Evolutionary conservation across 2,797 vertebrate genomes (phyloP).

Genomic region (Molossus alvarezi): DNA sequence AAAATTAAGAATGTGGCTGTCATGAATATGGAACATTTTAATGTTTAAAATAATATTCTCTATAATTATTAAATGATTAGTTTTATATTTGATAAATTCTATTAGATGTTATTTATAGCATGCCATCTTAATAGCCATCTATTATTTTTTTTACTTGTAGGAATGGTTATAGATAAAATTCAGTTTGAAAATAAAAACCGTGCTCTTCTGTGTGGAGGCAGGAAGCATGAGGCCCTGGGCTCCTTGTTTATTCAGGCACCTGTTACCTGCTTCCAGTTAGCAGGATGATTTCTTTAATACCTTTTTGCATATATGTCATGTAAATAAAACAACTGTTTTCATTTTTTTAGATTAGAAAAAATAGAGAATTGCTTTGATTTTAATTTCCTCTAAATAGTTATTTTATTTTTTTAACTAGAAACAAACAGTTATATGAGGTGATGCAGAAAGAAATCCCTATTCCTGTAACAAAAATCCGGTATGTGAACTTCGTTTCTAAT

Average conservation of each 20-base stretch:
- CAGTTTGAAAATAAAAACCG: conserved; percentile 26
- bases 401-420: conserved; percentile 91
- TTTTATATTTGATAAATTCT: conserved; percentile 56
- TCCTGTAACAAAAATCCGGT: conserved; percentile 95
- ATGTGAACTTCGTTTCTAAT: conserved; percentile 69
- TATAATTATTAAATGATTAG: conserved; percentile 54
- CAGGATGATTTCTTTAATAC: not conserved
- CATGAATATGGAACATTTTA: not conserved
- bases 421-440: conserved; percentile 96
- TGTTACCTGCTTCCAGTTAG: not conserved
- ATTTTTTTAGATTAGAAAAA: conserved; percentile 28
- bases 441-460: conserved; percentile 94
- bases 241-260: not conserved
- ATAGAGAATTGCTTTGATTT: not conserved
- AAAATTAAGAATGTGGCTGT: conserved; percentile 33
- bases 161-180: conserved; percentile 25
- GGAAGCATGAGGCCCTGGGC: not conserved
- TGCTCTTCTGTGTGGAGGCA: not conserved
- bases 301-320: conserved; percentile 54
- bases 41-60: conserved; percentile 52
- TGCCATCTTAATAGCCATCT: conserved; percentile 42
- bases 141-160: conserved; percentile 40
- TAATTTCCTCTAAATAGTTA: conserved; percentile 24
- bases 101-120: not conserved
- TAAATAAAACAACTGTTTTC: not conserved